Percentiles rank a stretch among this genome's conserved stretches.
phyloP scores from a whole-genome alignment of 2,113 vertebrate genomes.

The Hoplias malabaricus region DNA sequence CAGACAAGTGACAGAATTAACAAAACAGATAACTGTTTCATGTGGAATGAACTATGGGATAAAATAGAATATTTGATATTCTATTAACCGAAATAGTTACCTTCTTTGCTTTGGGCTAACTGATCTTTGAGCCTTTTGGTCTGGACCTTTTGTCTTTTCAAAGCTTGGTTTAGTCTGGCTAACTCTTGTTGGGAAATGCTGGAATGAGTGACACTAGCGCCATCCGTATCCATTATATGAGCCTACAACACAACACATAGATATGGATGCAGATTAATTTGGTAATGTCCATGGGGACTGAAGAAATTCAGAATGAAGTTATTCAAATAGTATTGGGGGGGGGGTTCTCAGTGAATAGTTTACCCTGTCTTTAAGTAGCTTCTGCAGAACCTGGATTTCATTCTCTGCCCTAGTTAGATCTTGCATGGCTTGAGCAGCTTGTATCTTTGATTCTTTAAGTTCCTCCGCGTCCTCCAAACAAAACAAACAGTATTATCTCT shows the following conservation, averaged over 20 bases:
- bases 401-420: conserved; percentile 79
- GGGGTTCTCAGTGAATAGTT: not conserved
- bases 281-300: not conserved
- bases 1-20: conserved; percentile 46
- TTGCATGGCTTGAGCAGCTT: conserved; percentile 65
- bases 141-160: conserved; percentile 76
- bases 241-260: conserved; percentile 58
- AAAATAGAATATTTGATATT: not conserved
- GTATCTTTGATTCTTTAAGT: conserved; percentile 64
- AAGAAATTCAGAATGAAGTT: not conserved
- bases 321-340: not conserved
- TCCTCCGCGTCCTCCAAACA: conserved; percentile 73
- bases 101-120: conserved; percentile 62
- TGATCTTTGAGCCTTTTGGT: conserved; percentile 67
- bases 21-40: not conserved
- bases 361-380: conserved; percentile 76
- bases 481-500: not conserved
- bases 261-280: not conserved
- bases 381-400: conserved; percentile 81
- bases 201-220: conserved; percentile 37
- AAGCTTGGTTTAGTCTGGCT: conserved; percentile 61
- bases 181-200: conserved; percentile 68
- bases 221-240: conserved; percentile 62
- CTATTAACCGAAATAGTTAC: conserved; percentile 52
- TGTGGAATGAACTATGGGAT: no score